Percentiles rank a stretch among this genome's conserved stretches.
Evolutionary conservation across 2,888 invertebrate genomes (phyloP).

Genomic region (Polydrusus pterygomalis): DNA sequence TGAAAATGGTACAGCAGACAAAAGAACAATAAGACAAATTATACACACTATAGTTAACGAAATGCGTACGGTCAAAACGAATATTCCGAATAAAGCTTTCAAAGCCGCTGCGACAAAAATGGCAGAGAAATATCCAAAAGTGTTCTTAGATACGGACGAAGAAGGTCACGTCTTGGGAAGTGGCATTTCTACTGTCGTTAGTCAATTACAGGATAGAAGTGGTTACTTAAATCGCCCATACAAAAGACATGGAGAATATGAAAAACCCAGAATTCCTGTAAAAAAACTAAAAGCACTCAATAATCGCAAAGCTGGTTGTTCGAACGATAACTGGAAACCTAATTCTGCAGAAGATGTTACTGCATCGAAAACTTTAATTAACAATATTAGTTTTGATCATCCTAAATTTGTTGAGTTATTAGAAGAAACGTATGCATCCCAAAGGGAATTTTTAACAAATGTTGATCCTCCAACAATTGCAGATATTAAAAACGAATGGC

Average conservation of each 20-base stretch:
- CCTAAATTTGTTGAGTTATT: not conserved
- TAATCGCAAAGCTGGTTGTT: not conserved
- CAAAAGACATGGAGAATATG: not conserved
- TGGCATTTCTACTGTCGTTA: not conserved
- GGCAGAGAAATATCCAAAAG: not conserved
- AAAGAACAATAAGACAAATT: not conserved
- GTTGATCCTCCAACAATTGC: not conserved
- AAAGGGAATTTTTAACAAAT: not conserved
- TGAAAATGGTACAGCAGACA: too few relatives aligned
- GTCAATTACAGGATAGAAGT: not conserved
- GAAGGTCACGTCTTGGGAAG: not conserved
- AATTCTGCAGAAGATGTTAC: not conserved
- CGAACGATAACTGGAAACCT: not conserved
- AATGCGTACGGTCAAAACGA: not conserved
- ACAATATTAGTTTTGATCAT: not conserved
- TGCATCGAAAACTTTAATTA: not conserved
- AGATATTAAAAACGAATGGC: not conserved
- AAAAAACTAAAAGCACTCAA: not conserved
- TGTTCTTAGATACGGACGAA: not conserved
- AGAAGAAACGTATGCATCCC: not conserved
- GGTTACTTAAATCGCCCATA: not conserved
- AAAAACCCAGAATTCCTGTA: not conserved
- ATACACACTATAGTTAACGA: not conserved
- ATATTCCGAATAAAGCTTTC: not conserved
- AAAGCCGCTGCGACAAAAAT: not conserved